Conservation (phyloP, 2,797 vertebrate species). For the Balearica regulorum region DNA sequence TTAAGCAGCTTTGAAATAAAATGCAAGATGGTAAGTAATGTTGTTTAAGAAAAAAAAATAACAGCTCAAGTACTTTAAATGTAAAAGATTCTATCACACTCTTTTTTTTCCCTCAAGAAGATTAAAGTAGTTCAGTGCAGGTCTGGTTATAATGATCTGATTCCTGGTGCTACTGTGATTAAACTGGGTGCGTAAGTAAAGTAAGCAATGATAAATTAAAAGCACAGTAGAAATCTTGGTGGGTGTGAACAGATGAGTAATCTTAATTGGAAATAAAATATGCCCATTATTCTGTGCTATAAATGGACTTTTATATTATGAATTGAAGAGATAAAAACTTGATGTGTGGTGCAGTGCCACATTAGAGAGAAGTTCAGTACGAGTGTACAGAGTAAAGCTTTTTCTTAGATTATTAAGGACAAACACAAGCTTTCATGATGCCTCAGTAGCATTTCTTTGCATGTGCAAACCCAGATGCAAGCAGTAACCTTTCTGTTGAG, state of each 20-base stretch:
- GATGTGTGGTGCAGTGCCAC: neutral
- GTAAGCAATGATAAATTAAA: conserved; percentile 70
- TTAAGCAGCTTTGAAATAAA: neutral
- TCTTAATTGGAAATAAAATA: conserved; percentile 73
- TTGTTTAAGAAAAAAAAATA: neutral
- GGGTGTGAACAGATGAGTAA: conserved; percentile 71
- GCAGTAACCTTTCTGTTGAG: neutral
- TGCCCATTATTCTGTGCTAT: conserved; percentile 65
- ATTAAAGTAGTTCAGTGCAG: conserved; percentile 54
- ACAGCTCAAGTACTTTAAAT: neutral
- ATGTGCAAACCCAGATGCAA: neutral
- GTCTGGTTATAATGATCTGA: conserved; percentile 59
- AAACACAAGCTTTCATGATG: neutral
- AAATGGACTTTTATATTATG: conserved; percentile 59
- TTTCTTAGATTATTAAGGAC: neutral
- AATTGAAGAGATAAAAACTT: conserved; percentile 54
- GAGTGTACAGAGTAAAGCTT: neutral
- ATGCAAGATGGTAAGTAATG: neutral
- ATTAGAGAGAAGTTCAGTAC: neutral
- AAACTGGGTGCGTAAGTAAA: conserved; percentile 63
- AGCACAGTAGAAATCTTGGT: conserved; percentile 61
- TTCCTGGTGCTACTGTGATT: conserved; percentile 62
- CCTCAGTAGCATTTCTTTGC: neutral
- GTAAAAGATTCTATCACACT: neutral
- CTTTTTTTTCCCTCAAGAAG: neutral